These are phyloP conservation scores for Callyntrura sp. DNA, from an alignment of 2,888 invertebrate genomes.

Conservation along the genomic window DNA sequence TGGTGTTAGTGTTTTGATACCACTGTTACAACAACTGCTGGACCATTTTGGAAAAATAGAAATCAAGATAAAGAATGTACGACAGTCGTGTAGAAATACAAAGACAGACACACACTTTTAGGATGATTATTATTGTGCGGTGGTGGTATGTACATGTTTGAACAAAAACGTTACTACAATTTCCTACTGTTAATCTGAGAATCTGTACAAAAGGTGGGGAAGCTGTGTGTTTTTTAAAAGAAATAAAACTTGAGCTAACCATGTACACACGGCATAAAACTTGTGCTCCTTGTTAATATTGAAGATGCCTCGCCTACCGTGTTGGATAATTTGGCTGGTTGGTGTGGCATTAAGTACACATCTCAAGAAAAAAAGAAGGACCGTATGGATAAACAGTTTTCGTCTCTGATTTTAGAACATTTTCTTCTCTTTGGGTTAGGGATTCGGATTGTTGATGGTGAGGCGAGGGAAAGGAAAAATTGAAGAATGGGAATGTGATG, in stretches of 20 bases:
- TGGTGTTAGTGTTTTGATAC: conserved; percentile 27
- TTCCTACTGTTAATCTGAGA: conserved; percentile 31
- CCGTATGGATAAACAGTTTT: conserved; percentile 22
- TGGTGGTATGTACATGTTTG: conserved; percentile 51
- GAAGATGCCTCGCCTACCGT: conserved; percentile 63
- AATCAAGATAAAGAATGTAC: conserved; percentile 55
- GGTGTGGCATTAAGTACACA: conserved; percentile 10
- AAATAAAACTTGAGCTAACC: conserved; percentile 53
- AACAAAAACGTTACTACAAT: conserved; percentile 36
- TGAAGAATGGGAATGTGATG: not conserved
- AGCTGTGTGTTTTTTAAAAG: conserved; percentile 57
- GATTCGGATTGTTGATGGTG: not conserved
- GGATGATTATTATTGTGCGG: conserved; percentile 31
- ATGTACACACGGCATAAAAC: conserved; percentile 34
- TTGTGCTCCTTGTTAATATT: conserved; percentile 59
- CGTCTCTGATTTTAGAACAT: not conserved
- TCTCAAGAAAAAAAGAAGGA: not conserved
- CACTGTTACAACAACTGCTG: conserved; percentile 24
- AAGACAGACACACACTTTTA: not conserved
- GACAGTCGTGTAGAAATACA: not conserved
- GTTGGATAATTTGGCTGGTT: conserved; percentile 49
- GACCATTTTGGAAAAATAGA: conserved; percentile 36
- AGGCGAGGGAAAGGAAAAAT: too few relatives aligned
- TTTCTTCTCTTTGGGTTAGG: not conserved
- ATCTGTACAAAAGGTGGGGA: conserved; percentile 62